A percentile compares a stretch with the other conserved stretches of the same genome.
These are phyloP conservation scores for Battus philenor DNA, from an alignment of 1,140 invertebrate species.

Conservation along the genomic window DNA sequence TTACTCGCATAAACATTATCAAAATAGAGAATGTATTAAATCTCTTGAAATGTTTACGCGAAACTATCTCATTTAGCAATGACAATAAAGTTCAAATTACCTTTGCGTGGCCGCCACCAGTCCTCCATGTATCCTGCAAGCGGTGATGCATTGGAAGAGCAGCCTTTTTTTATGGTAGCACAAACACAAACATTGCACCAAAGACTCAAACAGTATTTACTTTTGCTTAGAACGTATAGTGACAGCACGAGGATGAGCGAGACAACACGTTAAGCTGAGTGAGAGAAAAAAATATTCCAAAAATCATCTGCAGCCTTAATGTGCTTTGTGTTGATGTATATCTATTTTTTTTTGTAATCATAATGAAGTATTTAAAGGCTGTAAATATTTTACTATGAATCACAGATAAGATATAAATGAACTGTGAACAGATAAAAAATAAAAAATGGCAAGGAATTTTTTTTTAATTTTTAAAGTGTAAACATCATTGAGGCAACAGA, in stretches of 20 bases:
- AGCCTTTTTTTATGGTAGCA: slow-evolving; percentile 84
- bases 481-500: slow-evolving; percentile 44
- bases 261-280: slow-evolving; percentile 30
- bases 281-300: slow-evolving; percentile 34
- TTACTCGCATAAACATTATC: background rate
- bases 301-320: slow-evolving; percentile 39
- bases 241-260: slow-evolving; percentile 25
- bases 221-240: slow-evolving; percentile 37
- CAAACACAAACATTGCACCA: slow-evolving; percentile 75
- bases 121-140: slow-evolving; percentile 97
- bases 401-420: too few relatives aligned
- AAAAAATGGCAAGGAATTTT: too few relatives aligned
- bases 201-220: slow-evolving; percentile 74
- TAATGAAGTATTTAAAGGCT: too few relatives aligned
- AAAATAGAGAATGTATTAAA: background rate
- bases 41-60: slow-evolving; percentile 4
- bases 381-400: too few relatives aligned
- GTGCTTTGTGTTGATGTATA: slow-evolving; percentile 17
- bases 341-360: too few relatives aligned
- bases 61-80: slow-evolving; percentile 10
- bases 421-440: too few relatives aligned
- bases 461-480: too few relatives aligned
- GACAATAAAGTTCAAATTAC: slow-evolving; percentile 78
- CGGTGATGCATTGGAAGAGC: slow-evolving; percentile 93
- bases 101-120: slow-evolving; percentile 96